A percentile compares a stretch with the other conserved stretches of the same genome.
These are phyloP conservation scores for Neria commutata DNA, from an alignment of 2,888 invertebrate species.

Conservation along the genomic window DNA sequence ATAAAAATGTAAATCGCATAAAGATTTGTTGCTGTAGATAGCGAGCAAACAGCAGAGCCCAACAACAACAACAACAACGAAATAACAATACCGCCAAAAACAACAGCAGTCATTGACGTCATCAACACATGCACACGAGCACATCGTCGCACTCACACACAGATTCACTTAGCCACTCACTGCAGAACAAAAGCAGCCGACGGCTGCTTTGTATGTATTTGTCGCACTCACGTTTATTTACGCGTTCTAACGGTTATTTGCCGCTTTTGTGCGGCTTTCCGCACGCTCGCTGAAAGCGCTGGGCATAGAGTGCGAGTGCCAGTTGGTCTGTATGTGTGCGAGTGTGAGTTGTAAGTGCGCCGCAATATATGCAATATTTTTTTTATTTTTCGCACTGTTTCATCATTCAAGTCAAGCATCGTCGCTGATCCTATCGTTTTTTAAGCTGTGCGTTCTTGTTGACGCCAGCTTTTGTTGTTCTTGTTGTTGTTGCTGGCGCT, in stretches of 20 bases:
- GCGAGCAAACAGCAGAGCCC: slow-evolving; percentile 24
- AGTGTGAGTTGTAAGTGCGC: not conserved
- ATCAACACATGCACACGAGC: too few relatives aligned
- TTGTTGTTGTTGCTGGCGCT: not conserved
- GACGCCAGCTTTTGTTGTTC: not conserved
- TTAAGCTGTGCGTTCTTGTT: not conserved
- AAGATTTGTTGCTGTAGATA: slow-evolving; percentile 52
- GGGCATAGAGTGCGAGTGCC: too few relatives aligned
- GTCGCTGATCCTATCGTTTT: slow-evolving; percentile 12
- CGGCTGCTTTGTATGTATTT: too few relatives aligned
- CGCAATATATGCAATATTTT: not conserved
- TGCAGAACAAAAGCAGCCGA: too few relatives aligned
- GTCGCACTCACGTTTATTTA: not conserved
- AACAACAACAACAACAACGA: slow-evolving; percentile 27
- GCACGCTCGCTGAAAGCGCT: too few relatives aligned
- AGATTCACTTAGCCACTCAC: too few relatives aligned
- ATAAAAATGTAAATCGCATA: slow-evolving; percentile 43
- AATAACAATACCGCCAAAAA: too few relatives aligned
- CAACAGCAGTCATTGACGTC: too few relatives aligned
- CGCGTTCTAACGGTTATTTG: slow-evolving; percentile 1
- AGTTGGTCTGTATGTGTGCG: too few relatives aligned
- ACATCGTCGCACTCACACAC: too few relatives aligned
- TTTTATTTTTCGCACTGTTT: not conserved
- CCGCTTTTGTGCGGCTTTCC: not conserved
- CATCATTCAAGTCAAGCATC: slow-evolving; percentile 1